Conservation (phyloP, 2,888 invertebrate genomes). For the Drosophila gaucha region DNA sequence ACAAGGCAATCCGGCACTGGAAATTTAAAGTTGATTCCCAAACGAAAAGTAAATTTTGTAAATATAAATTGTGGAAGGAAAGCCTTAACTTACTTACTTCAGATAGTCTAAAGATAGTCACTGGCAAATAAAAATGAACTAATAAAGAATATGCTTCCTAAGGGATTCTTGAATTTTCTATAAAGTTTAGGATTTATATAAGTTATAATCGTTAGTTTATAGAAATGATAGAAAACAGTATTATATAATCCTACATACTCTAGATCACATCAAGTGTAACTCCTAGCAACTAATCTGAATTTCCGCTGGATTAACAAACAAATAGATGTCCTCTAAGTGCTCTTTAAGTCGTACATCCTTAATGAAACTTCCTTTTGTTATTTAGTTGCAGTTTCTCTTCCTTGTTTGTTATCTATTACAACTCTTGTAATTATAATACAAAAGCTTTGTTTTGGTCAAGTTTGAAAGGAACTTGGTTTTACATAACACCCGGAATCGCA, state of each 20-base stretch:
- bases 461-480: conserved; percentile 19
- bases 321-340: not conserved
- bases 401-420: conserved; percentile 8
- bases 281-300: not conserved
- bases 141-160: too few relatives aligned
- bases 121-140: too few relatives aligned
- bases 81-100: not conserved
- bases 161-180: too few relatives aligned
- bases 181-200: too few relatives aligned
- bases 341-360: conserved; percentile 3
- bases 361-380: conserved; percentile 6
- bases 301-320: not conserved
- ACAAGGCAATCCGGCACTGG: conserved; percentile 28
- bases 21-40: conserved; percentile 13
- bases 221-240: too few relatives aligned
- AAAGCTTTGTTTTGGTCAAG: conserved; percentile 32
- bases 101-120: not conserved
- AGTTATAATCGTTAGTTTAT: too few relatives aligned
- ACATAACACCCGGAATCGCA: conserved; percentile 46
- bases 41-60: conserved; percentile 2
- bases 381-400: not conserved
- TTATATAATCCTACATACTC: too few relatives aligned
- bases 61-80: not conserved
- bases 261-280: too few relatives aligned
- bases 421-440: conserved; percentile 31